A percentile compares a stretch with the other conserved stretches of the same genome.
phyloP scores from a whole-genome alignment of 2,888 invertebrate species.

The Eumacrocentrus americanus region DNA sequence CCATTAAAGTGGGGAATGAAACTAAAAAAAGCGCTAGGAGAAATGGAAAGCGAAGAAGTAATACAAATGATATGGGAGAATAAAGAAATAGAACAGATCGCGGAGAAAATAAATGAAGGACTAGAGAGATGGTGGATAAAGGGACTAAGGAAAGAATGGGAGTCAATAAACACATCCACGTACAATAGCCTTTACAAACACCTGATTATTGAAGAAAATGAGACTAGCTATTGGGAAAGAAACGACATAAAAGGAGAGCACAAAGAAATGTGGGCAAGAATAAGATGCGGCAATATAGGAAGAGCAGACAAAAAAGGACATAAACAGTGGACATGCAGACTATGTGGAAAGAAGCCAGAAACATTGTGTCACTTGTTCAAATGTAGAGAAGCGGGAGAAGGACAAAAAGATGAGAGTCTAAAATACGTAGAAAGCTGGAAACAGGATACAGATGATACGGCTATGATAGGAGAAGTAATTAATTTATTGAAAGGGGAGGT shows the following conservation, averaged over 20 bases:
- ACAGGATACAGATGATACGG: too few species aligned
- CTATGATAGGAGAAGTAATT: too few species aligned
- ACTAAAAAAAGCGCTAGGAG: not conserved
- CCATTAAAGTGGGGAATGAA: not conserved
- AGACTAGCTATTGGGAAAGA: not conserved
- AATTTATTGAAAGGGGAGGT: too few species aligned
- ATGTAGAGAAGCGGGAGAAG: too few species aligned
- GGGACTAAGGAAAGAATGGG: not conserved
- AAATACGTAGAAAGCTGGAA: too few species aligned
- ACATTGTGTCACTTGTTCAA: too few species aligned
- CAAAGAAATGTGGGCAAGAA: conserved; percentile 4
- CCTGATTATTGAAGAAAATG: not conserved
- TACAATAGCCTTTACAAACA: not conserved
- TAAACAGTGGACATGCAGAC: too few species aligned
- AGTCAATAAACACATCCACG: not conserved
- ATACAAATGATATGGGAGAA: not conserved
- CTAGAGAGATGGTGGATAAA: not conserved
- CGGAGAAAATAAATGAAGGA: not conserved
- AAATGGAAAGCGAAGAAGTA: not conserved
- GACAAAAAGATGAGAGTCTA: too few species aligned
- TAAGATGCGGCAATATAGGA: conserved; percentile 3
- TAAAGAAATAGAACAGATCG: not conserved
- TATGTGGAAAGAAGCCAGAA: too few species aligned
- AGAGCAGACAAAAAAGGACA: too few species aligned
- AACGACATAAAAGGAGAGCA: not conserved